Conservation (phyloP, 2,888 invertebrate species). For the Blastobasis adustella region DNA sequence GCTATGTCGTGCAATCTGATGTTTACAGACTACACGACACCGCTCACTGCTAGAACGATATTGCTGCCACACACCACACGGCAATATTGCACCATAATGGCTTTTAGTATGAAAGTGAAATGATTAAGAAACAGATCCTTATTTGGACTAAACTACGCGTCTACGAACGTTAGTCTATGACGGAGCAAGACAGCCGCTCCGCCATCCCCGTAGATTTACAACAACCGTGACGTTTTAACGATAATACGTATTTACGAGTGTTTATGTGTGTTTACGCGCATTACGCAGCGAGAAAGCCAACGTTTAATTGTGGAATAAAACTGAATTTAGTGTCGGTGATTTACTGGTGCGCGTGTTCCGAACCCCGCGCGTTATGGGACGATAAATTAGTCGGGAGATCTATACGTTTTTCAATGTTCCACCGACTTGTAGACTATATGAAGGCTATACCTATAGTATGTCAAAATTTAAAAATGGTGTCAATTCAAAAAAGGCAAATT, state of each 20-base stretch:
- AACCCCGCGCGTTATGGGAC: conserved; percentile 19
- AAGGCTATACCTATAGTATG: no score
- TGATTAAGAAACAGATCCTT: no score
- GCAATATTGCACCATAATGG: no score
- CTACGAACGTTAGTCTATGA: conserved; percentile 19
- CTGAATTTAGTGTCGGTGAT: conserved; percentile 68
- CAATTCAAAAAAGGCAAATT: no score
- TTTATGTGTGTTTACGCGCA: conserved; percentile 61
- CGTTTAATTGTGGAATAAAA: conserved; percentile 74
- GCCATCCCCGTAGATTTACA: conserved; percentile 61
- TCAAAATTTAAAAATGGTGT: no score
- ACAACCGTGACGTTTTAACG: conserved; percentile 68
- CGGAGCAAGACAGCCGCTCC: conserved; percentile 36
- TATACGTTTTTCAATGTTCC: not conserved
- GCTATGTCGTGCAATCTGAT: no score
- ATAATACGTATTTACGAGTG: conserved; percentile 69
- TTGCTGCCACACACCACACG: no score
- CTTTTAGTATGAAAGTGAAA: no score
- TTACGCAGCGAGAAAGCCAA: conserved; percentile 65
- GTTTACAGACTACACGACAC: no score
- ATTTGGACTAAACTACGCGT: not conserved
- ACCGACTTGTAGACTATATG: not conserved
- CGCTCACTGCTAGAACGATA: no score
- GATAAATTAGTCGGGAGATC: not conserved
- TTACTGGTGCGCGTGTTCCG: conserved; percentile 27